Base-by-base conservation (phyloP, 1,140 invertebrate species). In the Drosophila orena region DNA sequence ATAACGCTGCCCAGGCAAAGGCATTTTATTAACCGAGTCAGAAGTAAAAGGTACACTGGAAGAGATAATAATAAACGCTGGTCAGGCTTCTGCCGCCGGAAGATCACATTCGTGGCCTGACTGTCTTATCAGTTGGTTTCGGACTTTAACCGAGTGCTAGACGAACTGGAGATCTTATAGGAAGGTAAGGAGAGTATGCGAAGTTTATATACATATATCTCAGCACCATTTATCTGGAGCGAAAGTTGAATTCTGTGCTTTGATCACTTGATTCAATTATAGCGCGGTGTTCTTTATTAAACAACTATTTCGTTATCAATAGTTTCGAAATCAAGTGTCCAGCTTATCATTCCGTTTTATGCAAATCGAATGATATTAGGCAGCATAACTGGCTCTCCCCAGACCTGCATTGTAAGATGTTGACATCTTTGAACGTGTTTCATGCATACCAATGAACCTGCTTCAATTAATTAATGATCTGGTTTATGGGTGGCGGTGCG, bases 351-450 rank as follows among this genome's bases (percentile, higher is more conserved):
- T 66, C 4, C 43, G 22, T 53, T 47, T 81, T 86, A 86, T 85
- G 77, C 81, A 78, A 88, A 88, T 81, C 38, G 61, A 44, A 62
- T 61, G 27, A 37, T 44, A 10, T 56, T 42, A 40, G 59, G 22
- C 50, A 56, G 58, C 44, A 74, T 34, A 79, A 68, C 68, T 58
- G 49, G 79, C 78, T 78, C 69, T 78, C 35, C 34, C 61, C 43
- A 66, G 66, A 65, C 77, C 80, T 81, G 79, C 70, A 86, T 47
- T 86, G 83, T 88, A 85, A 71, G 65, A 66, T 64, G 78, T 58
- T 52, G 73, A 66, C 69, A 78, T 61, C 71, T 50, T 42, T 20
- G 84, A 86, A 86, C 81, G 69, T 49, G 81, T 86, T 86, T 47
- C 56, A 60, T 69, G 66, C 57, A 86, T 83, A 88, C 59, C 65